Conservation (phyloP, 23 tunicate genomes). For the Phallusia fumigata region DNA sequence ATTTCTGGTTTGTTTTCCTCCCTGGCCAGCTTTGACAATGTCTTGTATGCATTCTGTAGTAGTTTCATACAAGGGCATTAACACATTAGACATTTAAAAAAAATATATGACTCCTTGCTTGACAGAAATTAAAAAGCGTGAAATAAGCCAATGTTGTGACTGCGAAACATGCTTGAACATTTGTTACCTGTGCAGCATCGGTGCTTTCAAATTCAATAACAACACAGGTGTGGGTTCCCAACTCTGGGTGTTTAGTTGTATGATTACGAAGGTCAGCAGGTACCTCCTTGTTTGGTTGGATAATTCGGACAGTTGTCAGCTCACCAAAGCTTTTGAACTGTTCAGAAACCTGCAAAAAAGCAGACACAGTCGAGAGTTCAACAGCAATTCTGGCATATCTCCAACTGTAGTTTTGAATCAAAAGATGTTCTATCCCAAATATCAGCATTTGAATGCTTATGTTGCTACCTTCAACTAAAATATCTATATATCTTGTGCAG, state of each 20-base stretch:
- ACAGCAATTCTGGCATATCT: no score
- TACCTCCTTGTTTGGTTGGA: slow-evolving; percentile 75
- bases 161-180: background rate
- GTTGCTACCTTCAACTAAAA: no score
- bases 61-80: no score
- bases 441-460: no score
- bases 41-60: slow-evolving; percentile 87
- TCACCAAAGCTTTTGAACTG: slow-evolving; percentile 79
- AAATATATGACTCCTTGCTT: no score
- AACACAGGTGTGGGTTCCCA: slow-evolving; percentile 80
- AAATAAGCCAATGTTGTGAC: no score
- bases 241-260: slow-evolving; percentile 94
- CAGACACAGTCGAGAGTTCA: no score
- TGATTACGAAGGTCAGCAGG: slow-evolving; percentile 94
- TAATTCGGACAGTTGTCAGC: slow-evolving; percentile 87
- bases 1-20: slow-evolving; percentile 77
- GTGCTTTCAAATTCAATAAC: slow-evolving; percentile 94
- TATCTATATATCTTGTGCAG: no score
- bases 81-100: no score
- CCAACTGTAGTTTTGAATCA: no score
- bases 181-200: slow-evolving; percentile 77
- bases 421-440: no score
- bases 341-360: slow-evolving; percentile 65
- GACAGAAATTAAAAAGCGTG: no score
- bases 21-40: slow-evolving; percentile 79